Evolutionary conservation across 2,113 vertebrate genomes (phyloP).

Genomic region (Stictonetta naevosa): DNA sequence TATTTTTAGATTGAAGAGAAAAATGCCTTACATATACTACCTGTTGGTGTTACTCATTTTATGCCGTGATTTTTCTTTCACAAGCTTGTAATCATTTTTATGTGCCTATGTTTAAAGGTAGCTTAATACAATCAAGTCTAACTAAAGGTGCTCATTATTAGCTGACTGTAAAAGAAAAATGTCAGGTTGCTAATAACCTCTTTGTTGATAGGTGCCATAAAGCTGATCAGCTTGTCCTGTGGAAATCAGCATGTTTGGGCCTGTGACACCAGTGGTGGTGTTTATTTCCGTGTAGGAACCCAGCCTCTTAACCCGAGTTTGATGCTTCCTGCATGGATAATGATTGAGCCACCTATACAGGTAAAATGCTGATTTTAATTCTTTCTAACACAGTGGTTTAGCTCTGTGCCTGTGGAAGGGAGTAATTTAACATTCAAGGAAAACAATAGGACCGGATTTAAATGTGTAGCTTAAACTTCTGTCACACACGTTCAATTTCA

Average conservation of each 20-base stretch:
- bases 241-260: conserved; percentile 97
- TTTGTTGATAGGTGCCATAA: conserved; percentile 81
- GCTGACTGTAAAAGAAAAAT: not conserved
- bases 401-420: not conserved
- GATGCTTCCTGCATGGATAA: conserved; percentile 98
- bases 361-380: conserved; percentile 65
- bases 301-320: conserved; percentile 96
- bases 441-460: not conserved
- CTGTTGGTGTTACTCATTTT: not conserved
- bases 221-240: conserved; percentile 87
- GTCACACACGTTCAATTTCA: not conserved
- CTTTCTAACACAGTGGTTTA: not conserved
- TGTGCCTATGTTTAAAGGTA: not conserved
- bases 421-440: not conserved
- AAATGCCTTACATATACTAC: not conserved
- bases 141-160: not conserved
- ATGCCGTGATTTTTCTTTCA: not conserved
- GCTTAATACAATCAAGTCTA: not conserved
- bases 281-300: conserved; percentile 97
- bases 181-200: not conserved
- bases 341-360: conserved; percentile 91
- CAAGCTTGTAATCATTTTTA: not conserved
- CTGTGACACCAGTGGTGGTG: conserved; percentile 87
- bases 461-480: not conserved
- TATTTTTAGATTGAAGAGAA: not conserved